Evolutionary conservation across 2,797 vertebrate genomes (phyloP).

Genomic region (Myripristis jacobus): DNA sequence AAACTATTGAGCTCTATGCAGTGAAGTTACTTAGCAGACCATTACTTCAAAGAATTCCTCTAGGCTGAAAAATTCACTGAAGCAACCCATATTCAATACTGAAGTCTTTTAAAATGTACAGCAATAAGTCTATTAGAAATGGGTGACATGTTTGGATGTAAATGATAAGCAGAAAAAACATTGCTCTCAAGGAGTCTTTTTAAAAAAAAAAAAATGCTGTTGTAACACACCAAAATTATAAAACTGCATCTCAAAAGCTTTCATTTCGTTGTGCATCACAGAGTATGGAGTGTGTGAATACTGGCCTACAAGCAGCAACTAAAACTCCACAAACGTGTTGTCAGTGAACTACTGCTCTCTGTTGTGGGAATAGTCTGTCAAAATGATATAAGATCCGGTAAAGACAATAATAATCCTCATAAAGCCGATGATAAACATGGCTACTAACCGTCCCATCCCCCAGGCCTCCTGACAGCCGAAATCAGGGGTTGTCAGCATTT

Average conservation of each 20-base stretch:
- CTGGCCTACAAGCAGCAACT: not conserved
- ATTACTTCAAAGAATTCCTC: conserved; percentile 81
- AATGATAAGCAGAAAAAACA: conserved; percentile 21
- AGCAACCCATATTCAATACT: conserved; percentile 73
- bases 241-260: not conserved
- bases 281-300: too few relatives aligned
- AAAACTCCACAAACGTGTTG: not conserved
- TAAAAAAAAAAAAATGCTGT: not conserved
- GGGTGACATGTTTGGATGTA: conserved; percentile 55
- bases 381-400: conserved; percentile 27
- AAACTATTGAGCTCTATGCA: conserved; percentile 80
- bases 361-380: not conserved
- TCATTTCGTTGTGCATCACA: not conserved
- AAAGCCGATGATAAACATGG: conserved; percentile 45
- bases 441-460: conserved; percentile 20
- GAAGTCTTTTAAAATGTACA: conserved; percentile 71
- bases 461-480: conserved; percentile 7
- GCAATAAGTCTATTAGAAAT: conserved; percentile 73
- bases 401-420: conserved; percentile 25
- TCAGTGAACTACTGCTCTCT: conserved; percentile 3
- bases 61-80: conserved; percentile 77
- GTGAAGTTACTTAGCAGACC: conserved; percentile 81
- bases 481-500: conserved; percentile 17
- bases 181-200: not conserved
- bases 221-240: not conserved